These are phyloP conservation scores for Himalopsyche japonica DNA, from an alignment of 2,888 invertebrate species.

Conservation along the genomic window DNA sequence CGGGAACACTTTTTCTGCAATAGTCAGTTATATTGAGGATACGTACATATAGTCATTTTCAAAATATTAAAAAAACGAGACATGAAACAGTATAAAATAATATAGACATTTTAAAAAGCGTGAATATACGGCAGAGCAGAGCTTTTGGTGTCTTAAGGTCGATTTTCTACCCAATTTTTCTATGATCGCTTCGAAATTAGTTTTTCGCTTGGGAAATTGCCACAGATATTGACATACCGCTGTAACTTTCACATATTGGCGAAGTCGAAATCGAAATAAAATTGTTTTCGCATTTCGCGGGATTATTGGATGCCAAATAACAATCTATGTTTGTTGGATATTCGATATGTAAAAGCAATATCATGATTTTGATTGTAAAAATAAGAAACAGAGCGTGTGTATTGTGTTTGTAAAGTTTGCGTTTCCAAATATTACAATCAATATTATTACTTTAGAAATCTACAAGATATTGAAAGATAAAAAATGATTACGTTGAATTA, in stretches of 20 bases:
- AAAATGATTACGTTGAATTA: too few species aligned
- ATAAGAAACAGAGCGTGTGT: background rate
- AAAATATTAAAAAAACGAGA: too few species aligned
- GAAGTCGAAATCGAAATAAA: slow-evolving; percentile 37
- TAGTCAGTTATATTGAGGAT: too few species aligned
- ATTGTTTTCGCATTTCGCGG: slow-evolving; percentile 28
- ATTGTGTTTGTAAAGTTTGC: background rate
- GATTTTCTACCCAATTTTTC: slow-evolving; percentile 25
- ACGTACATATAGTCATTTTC: too few species aligned
- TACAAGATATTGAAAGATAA: too few species aligned
- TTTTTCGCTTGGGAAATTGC: slow-evolving; percentile 31
- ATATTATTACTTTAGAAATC: too few species aligned
- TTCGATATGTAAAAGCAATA: background rate
- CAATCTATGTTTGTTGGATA: slow-evolving; percentile 32
- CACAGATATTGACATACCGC: slow-evolving; percentile 18
- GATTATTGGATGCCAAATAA: slow-evolving; percentile 32
- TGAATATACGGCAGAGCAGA: background rate
- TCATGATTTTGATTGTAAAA: background rate
- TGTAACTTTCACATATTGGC: slow-evolving; percentile 35
- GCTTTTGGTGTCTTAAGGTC: background rate
- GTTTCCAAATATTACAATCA: too few species aligned
- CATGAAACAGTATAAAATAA: too few species aligned
- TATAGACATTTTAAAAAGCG: background rate
- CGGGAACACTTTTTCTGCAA: too few species aligned
- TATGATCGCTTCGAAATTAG: slow-evolving; percentile 39